Base-by-base conservation (phyloP, 1,140 invertebrate species). In the Macrobrachium nipponense region DNA sequence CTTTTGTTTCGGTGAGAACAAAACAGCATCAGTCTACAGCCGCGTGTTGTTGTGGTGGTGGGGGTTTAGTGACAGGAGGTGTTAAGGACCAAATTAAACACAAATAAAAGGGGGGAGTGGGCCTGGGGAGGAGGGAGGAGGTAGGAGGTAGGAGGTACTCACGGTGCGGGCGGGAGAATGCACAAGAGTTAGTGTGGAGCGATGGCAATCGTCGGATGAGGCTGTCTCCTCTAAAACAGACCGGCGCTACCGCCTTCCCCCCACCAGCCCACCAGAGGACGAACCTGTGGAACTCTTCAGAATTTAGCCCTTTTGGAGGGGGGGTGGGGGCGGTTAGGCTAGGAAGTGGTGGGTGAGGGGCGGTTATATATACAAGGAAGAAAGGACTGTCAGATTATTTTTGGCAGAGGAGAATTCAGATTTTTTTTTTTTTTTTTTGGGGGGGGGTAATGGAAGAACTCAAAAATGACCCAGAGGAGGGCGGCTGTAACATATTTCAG, bases 161-260 rank as follows among this genome's bases (percentile, higher is more conserved):
- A 86, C 83, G n/a, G 83, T 86, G 66, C 83, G 77, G 43, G 77
- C 83, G 6, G 83, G 83, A 20, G 83, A 86, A 77, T 80, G 83
- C 76, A 86, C 83, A 8, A 86, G 83, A 3, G 83, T 86, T 20
- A 86, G 77, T 17, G 83, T 80, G 36, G 83, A 80, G 58, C 83
- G 77, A 58, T 86, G 83, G 58, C 83, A 80, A 7, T 80, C 77
- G 36, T 86, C 83, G 44, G 83, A 86, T 51, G 83, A 86, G 36
- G 83, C 83, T 15, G 83, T 44, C 27, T 86, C 83, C 20, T 86
- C 83, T 51, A 86, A 23, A 5, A 83, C 73, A 2, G 81, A 83
- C 61, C 77, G 8, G 62, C 77, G 27, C 83, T 80, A 59, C 76
- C 66, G 12, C 62, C 62, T 59, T 80, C 77, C 58, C 83, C 51